These are phyloP conservation scores for Sinosuthora webbiana DNA, from an alignment of 2,113 vertebrate genomes.

Conservation along the genomic window DNA sequence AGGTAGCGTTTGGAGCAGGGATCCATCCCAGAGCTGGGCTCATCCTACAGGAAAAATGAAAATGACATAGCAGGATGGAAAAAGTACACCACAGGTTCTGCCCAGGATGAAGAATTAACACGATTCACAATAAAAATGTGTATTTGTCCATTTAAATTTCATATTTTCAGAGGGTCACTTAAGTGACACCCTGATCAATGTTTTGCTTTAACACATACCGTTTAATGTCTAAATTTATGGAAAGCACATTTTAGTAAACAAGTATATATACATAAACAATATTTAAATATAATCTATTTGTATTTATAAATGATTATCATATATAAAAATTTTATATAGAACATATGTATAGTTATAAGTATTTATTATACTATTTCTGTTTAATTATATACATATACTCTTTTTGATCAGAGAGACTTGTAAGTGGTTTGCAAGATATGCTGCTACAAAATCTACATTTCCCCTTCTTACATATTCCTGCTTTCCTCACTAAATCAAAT, in stretches of 20 bases:
- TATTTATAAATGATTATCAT: background rate
- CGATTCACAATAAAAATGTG: background rate
- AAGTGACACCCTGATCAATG: background rate
- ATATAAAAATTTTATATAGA: too few species aligned
- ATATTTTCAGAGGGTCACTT: background rate
- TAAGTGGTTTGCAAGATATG: background rate
- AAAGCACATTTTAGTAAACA: background rate
- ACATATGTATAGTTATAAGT: background rate
- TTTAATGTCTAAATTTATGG: background rate
- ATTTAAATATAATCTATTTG: background rate
- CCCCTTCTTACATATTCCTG: background rate
- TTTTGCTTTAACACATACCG: background rate
- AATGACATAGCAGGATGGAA: background rate
- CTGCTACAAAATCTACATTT: background rate
- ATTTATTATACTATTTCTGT: background rate
- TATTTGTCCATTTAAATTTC: background rate
- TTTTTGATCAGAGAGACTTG: background rate
- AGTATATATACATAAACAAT: background rate
- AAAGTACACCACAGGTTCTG: background rate
- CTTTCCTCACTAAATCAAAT: background rate
- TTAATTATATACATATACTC: background rate
- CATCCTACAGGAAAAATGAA: slow-evolving; percentile 56
- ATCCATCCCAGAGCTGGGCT: slow-evolving; percentile 80
- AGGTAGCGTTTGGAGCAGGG: slow-evolving; percentile 73
- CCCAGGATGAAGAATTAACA: background rate